Evolutionary conservation across 2,797 vertebrate genomes (phyloP).

Genomic region (Capromys pilorides): DNA sequence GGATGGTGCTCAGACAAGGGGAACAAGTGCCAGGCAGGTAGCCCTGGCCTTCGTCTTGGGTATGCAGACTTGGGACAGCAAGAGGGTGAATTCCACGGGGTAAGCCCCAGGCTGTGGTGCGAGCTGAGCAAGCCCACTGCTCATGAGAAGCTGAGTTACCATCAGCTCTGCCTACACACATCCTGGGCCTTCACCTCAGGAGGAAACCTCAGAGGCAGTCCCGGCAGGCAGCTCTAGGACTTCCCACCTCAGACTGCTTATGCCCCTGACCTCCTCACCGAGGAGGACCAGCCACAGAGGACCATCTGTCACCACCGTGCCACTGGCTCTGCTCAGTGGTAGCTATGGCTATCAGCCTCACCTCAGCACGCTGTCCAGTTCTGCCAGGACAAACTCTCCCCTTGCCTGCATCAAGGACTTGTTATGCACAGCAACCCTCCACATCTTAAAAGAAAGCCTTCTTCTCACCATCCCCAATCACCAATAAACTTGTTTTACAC

Average conservation of each 20-base stretch:
- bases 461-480: background rate
- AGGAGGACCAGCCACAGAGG: background rate
- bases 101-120: too few species aligned
- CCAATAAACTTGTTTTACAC: background rate
- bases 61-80: background rate
- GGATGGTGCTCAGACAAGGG: background rate
- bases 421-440: background rate
- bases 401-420: background rate
- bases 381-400: background rate
- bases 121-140: background rate
- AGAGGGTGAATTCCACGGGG: background rate
- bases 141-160: background rate
- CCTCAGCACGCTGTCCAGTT: too few species aligned
- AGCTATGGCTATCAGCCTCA: too few species aligned
- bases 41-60: background rate
- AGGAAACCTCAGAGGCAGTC: background rate
- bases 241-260: background rate
- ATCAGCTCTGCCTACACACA: background rate
- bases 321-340: background rate
- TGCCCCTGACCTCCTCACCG: too few species aligned
- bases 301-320: too few species aligned
- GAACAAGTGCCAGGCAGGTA: background rate
- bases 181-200: background rate
- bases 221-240: fast-evolving
- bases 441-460: background rate